Evolutionary conservation across 2,888 invertebrate genomes (phyloP).

Genomic region (Spialia ferax): DNA sequence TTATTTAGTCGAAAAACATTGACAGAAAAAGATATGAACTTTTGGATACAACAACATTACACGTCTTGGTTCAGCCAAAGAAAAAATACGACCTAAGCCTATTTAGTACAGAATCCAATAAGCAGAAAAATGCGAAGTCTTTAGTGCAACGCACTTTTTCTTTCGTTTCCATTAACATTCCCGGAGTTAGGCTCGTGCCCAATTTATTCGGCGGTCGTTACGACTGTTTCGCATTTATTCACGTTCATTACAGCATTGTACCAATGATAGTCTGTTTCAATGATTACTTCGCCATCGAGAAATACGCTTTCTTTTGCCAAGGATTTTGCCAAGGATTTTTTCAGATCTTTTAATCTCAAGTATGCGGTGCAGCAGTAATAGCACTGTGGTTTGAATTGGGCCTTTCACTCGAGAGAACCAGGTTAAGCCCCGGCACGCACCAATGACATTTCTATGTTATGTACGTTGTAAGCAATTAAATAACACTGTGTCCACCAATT

Average conservation of each 20-base stretch:
- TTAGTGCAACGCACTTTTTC: slow-evolving; percentile 28
- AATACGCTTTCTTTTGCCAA: background rate
- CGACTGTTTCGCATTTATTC: slow-evolving; percentile 51
- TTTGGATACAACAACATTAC: background rate
- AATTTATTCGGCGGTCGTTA: slow-evolving; percentile 61
- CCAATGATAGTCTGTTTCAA: slow-evolving; percentile 30
- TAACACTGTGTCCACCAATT: too few species aligned
- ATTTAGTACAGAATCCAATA: slow-evolving; percentile 28
- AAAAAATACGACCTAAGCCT: background rate
- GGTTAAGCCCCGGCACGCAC: too few species aligned
- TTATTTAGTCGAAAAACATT: too few species aligned
- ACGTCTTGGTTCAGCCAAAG: background rate
- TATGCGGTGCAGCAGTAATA: too few species aligned
- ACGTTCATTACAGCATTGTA: slow-evolving; percentile 31
- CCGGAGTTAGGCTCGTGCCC: slow-evolving; percentile 62
- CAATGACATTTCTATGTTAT: too few species aligned
- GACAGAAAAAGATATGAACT: background rate
- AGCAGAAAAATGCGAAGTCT: slow-evolving; percentile 25
- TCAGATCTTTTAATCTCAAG: background rate
- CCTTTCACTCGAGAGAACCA: too few species aligned
- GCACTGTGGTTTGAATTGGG: too few species aligned
- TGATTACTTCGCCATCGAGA: slow-evolving; percentile 39
- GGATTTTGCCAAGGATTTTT: background rate
- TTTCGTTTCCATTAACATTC: slow-evolving; percentile 66
- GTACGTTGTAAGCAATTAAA: too few species aligned